Evolutionary conservation across 2,113 vertebrate species (phyloP).

Genomic region (Sander vitreus): DNA sequence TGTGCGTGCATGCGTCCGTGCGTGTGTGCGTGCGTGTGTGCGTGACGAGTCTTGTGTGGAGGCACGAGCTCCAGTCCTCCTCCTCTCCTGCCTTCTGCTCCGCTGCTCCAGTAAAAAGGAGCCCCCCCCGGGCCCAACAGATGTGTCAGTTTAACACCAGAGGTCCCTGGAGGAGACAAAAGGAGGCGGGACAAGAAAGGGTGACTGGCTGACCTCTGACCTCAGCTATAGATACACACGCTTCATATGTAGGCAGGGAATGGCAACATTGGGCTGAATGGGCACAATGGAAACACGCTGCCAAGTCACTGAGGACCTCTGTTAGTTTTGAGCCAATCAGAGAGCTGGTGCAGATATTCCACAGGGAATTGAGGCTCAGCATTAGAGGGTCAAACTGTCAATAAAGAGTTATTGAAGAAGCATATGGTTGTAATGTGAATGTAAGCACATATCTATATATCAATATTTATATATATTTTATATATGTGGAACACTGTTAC

Average conservation of each 20-base stretch:
- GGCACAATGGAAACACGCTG: background rate
- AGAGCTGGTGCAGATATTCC: background rate
- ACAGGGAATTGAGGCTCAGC: background rate
- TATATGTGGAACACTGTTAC: background rate
- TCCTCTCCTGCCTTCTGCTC: constrained; percentile 72
- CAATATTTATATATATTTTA: background rate
- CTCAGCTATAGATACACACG: constrained; percentile 44
- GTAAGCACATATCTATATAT: no score
- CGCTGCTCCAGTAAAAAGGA: constrained; percentile 32
- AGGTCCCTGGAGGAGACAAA: constrained; percentile 50
- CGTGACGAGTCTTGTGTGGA: constrained; percentile 72
- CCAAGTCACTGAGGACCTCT: background rate
- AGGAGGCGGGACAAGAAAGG: constrained; percentile 41
- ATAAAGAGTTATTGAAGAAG: constrained; percentile 9
- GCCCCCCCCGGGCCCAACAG: constrained; percentile 33
- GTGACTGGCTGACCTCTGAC: constrained; percentile 53
- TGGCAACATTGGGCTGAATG: background rate
- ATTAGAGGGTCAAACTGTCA: constrained; percentile 9
- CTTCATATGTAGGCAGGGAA: constrained; percentile 30
- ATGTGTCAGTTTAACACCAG: constrained; percentile 71
- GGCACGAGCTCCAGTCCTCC: constrained; percentile 73
- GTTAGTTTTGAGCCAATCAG: constrained; percentile 20
- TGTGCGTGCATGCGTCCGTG: no score
- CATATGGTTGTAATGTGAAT: background rate
- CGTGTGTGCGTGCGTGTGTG: no score